Evolutionary conservation across 1,140 invertebrate species (phyloP).

Genomic region (Harpegnathos saltator): DNA sequence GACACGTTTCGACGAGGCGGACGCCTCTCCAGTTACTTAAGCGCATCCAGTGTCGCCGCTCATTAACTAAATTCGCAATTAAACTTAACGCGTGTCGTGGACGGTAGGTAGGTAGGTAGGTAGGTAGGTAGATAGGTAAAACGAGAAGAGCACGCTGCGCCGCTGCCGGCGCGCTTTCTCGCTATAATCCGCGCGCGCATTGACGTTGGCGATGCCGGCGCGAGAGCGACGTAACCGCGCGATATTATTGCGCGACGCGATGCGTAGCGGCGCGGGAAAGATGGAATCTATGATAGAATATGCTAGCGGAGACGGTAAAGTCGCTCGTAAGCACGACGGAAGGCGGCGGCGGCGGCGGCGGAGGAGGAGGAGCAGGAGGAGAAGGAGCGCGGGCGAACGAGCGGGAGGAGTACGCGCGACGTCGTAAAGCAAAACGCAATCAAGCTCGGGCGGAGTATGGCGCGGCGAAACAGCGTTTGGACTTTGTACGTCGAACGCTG

Average conservation of each 20-base stretch:
- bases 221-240: slow-evolving; percentile 19
- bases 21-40: slow-evolving; percentile 36
- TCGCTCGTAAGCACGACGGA: not conserved
- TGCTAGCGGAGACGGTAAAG: slow-evolving; percentile 1
- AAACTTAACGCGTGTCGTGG: slow-evolving; percentile 27
- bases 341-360: not conserved
- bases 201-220: not conserved
- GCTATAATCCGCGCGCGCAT: slow-evolving; percentile 17
- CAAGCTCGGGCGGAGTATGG: slow-evolving; percentile 28
- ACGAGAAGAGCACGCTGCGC: slow-evolving; percentile 24
- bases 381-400: no score
- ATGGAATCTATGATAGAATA: slow-evolving; percentile 42
- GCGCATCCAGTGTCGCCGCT: slow-evolving; percentile 61
- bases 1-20: not conserved
- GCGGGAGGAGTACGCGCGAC: not conserved
- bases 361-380: no score
- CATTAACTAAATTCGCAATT: slow-evolving; percentile 67
- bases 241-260: slow-evolving; percentile 25
- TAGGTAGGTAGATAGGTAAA: slow-evolving; percentile 8
- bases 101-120: slow-evolving; percentile 11
- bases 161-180: not conserved
- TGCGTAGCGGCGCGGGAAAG: slow-evolving; percentile 16
- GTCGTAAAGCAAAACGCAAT: slow-evolving; percentile 59
- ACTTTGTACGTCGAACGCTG: slow-evolving; percentile 27
- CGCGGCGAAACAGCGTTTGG: slow-evolving; percentile 11